A percentile compares a stretch with the other conserved stretches of the same genome.
Evolutionary conservation across 2,797 vertebrate species (phyloP).

Genomic region (Thripadectes ignobilis): DNA sequence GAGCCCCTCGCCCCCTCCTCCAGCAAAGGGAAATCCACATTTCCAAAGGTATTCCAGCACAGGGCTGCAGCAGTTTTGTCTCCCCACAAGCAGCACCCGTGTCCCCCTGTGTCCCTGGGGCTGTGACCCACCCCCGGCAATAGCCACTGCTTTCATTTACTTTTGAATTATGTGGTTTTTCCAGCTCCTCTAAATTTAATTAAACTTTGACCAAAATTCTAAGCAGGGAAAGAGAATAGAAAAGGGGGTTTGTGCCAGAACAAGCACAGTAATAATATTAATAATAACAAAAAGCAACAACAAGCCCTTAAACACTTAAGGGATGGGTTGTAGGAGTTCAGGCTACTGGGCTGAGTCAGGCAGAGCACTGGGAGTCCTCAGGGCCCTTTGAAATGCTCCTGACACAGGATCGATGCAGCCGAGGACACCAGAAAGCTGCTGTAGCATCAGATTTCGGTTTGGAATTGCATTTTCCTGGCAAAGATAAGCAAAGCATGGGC

Average conservation of each 20-base stretch:
- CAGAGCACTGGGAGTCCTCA: background rate
- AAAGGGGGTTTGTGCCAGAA: background rate
- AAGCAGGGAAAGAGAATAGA: background rate
- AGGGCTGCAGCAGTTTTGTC: background rate
- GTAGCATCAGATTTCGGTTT: background rate
- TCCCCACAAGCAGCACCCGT: fast-evolving
- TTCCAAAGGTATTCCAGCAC: background rate
- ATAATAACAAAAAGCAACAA: slow-evolving; percentile 8
- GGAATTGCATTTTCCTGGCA: background rate
- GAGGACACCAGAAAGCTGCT: background rate
- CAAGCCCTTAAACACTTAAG: background rate
- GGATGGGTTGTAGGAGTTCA: background rate
- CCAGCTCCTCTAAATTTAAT: slow-evolving; percentile 24
- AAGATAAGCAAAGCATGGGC: fast-evolving
- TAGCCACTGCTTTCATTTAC: background rate
- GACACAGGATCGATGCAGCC: fast-evolving
- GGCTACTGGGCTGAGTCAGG: background rate
- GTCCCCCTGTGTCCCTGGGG: background rate
- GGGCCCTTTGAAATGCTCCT: background rate
- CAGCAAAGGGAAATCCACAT: background rate
- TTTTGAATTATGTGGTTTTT: slow-evolving; percentile 41
- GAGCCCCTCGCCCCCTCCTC: background rate
- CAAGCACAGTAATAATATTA: slow-evolving; percentile 10
- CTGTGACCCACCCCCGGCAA: background rate
- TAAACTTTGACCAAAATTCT: slow-evolving; percentile 45